These are phyloP conservation scores for Cliona cf. orientalis DNA, from an alignment of 37 sponge, comb jelly and placozoan genomes.

Conservation along the genomic window DNA sequence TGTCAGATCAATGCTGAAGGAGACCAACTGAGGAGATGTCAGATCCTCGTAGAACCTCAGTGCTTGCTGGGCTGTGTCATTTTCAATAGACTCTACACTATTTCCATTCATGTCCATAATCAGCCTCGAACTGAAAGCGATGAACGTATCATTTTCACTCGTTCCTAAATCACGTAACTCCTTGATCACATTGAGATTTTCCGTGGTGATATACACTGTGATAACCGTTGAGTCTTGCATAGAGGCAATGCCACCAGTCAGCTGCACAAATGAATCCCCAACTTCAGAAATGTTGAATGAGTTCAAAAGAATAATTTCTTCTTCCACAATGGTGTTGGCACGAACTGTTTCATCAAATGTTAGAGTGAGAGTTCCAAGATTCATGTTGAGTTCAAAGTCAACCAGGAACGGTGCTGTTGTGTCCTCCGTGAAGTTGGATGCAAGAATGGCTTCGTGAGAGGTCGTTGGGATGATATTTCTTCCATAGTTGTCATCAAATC, in stretches of 20 bases:
- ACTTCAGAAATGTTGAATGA: slow-evolving; percentile 29
- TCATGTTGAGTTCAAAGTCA: slow-evolving; percentile 69
- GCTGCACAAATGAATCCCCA: slow-evolving; percentile 12
- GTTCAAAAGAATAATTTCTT: slow-evolving; percentile 63
- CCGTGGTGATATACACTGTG: slow-evolving; percentile 41
- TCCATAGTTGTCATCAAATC: slow-evolving; percentile 81
- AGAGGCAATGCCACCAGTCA: slow-evolving; percentile 52
- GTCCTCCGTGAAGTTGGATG: slow-evolving; percentile 63
- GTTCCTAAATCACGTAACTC: slow-evolving; percentile 56
- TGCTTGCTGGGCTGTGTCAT: slow-evolving; percentile 12
- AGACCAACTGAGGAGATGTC: slow-evolving; percentile 55
- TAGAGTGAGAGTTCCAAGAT: slow-evolving; percentile 56
- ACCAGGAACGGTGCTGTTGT: slow-evolving; percentile 69
- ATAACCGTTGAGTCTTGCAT: slow-evolving; percentile 59
- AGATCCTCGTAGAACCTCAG: slow-evolving; percentile 37
- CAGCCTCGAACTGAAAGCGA: slow-evolving; percentile 50
- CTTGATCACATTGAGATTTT: slow-evolving; percentile 77
- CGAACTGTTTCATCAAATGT: slow-evolving; percentile 86
- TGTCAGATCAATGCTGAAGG: slow-evolving; percentile 84
- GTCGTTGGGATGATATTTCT: slow-evolving; percentile 63
- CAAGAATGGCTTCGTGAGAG: slow-evolving; percentile 51
- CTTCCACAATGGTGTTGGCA: slow-evolving; percentile 54
- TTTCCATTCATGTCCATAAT: slow-evolving; percentile 83
- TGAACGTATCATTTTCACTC: slow-evolving; percentile 42
- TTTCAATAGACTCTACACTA: slow-evolving; percentile 39